Conservation (phyloP, 2,113 vertebrate species). For the Lethenteron reissneri region DNA sequence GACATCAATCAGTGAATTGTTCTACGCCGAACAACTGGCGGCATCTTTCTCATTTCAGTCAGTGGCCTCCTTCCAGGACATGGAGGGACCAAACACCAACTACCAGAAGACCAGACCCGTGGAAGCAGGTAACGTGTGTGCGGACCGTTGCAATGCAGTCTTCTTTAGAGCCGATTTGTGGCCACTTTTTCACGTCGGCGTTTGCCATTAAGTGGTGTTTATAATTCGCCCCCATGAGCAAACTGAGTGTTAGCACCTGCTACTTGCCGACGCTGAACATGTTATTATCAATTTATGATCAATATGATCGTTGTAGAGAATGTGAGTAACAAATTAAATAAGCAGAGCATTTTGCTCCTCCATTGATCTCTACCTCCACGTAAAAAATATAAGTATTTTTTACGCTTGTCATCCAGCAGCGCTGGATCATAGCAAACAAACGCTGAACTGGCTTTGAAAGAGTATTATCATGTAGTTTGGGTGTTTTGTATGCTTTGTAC, state of each 20-base stretch:
- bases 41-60: slow-evolving; percentile 22
- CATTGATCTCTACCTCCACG: no score
- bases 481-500: no score
- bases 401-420: no score
- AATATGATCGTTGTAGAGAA: background rate
- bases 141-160: background rate
- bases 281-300: background rate
- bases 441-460: no score
- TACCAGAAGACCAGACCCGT: slow-evolving; percentile 49
- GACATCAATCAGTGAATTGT: background rate
- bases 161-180: background rate
- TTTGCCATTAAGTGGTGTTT: background rate
- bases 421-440: no score
- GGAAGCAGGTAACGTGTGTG: slow-evolving; percentile 43
- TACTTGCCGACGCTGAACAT: background rate
- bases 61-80: slow-evolving; percentile 44
- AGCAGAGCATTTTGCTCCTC: no score
- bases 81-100: slow-evolving; percentile 38
- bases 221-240: background rate
- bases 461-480: no score
- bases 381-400: no score
- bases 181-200: background rate
- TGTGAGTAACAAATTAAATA: no score
- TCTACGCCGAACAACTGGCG: background rate
- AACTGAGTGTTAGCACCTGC: background rate